phyloP scores from a whole-genome alignment of 1,140 invertebrate genomes.

The Gerris buenoi region DNA sequence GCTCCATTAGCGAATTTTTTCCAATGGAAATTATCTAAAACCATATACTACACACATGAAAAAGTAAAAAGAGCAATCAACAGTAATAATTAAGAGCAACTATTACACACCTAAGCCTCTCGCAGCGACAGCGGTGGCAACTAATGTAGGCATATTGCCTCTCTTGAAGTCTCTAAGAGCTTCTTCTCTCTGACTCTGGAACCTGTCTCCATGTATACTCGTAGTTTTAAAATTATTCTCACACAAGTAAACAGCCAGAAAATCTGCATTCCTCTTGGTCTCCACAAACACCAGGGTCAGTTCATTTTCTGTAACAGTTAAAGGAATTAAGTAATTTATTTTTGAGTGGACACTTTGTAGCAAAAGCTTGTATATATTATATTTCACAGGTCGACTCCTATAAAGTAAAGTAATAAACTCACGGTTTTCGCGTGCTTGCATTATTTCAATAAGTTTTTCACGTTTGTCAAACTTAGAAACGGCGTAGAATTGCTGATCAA shows the following conservation, averaged over 20 bases:
- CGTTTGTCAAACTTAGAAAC: conserved; percentile 39
- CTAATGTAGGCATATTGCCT: conserved; percentile 57
- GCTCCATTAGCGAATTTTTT: too few relatives aligned
- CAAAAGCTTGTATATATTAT: too few relatives aligned
- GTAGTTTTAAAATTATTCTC: conserved; percentile 57
- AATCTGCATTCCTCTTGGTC: conserved; percentile 76
- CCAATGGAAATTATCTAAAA: too few relatives aligned
- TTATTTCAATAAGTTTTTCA: conserved; percentile 59
- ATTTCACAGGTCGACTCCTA: too few relatives aligned
- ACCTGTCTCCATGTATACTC: conserved; percentile 83
- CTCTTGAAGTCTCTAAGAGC: conserved; percentile 69
- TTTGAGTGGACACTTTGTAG: too few relatives aligned
- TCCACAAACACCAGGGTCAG: conserved; percentile 79
- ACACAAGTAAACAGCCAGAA: conserved; percentile 58
- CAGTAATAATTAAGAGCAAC: too few relatives aligned
- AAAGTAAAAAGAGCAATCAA: background rate
- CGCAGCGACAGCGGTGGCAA: conserved; percentile 87
- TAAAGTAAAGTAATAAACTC: too few relatives aligned
- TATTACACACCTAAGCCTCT: conserved; percentile 57
- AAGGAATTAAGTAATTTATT: too few relatives aligned
- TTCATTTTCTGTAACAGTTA: conserved; percentile 27
- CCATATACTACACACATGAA: too few relatives aligned
- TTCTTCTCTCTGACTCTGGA: conserved; percentile 75
- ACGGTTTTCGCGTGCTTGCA: conserved; percentile 26
- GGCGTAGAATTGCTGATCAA: conserved; percentile 65